phyloP scores from a whole-genome alignment of 2,113 vertebrate species.

The Pelecanoides urinatrix region DNA sequence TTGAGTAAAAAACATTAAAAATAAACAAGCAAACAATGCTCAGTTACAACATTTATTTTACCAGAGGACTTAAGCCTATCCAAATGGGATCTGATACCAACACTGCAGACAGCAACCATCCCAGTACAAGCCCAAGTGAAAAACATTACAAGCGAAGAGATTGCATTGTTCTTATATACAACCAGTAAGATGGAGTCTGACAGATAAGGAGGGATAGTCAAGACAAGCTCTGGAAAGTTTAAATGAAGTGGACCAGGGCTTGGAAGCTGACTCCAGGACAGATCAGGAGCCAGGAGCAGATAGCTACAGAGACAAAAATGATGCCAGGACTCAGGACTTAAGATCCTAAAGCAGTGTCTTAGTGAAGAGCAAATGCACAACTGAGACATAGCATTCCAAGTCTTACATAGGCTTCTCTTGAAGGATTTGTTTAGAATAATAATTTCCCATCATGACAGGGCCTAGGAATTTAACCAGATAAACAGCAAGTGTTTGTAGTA shows the following conservation, averaged over 20 bases:
- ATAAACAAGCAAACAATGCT: background rate
- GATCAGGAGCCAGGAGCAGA: background rate
- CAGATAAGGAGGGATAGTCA: background rate
- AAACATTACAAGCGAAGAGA: background rate
- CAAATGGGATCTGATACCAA: background rate
- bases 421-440: background rate
- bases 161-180: rapidly evolving
- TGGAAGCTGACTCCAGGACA: background rate
- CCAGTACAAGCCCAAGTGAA: background rate
- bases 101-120: background rate
- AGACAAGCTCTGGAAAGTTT: background rate
- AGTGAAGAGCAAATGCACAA: background rate
- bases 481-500: background rate
- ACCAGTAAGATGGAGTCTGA: background rate
- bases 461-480: background rate
- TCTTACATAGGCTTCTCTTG: background rate
- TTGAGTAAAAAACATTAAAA: background rate
- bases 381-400: background rate
- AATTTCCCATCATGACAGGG: background rate
- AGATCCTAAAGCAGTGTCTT: background rate
- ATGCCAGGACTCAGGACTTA: background rate
- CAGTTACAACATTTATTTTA: background rate
- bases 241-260: background rate
- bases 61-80: background rate
- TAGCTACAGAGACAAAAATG: background rate